These are phyloP conservation scores for Acridotheres tristis DNA, from an alignment of 2,797 vertebrate genomes.

Conservation along the genomic window DNA sequence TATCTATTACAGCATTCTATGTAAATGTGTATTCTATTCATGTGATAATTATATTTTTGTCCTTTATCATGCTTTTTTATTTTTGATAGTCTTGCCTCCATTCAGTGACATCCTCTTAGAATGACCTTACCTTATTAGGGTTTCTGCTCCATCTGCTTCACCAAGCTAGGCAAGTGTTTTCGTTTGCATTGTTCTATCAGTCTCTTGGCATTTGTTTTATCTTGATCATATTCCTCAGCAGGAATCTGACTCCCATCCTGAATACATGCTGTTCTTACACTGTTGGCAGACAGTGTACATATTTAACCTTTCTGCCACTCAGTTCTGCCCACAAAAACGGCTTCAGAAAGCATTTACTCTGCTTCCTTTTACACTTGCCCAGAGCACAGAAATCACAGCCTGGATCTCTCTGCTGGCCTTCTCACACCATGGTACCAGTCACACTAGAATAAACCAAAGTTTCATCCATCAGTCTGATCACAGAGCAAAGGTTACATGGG, in stretches of 20 bases:
- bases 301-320: conserved; percentile 42
- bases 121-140: conserved; percentile 28
- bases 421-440: background rate
- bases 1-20: background rate
- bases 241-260: background rate
- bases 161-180: background rate
- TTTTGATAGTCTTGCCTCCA: background rate
- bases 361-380: background rate
- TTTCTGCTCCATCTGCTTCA: conserved; percentile 4
- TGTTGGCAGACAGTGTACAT: conserved; percentile 20
- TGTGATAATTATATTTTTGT: background rate
- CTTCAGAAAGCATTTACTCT: background rate
- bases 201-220: conserved; percentile 54
- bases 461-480: background rate
- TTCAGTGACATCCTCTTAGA: background rate
- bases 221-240: conserved; percentile 49
- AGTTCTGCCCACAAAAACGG: background rate
- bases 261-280: conserved; percentile 24
- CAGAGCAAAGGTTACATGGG: background rate
- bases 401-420: background rate
- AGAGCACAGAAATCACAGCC: background rate
- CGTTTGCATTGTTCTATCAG: conserved; percentile 27
- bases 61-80: background rate
- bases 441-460: background rate
- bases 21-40: background rate